phyloP scores from a whole-genome alignment of 1,140 invertebrate genomes.

The Drosophila eugracilis region DNA sequence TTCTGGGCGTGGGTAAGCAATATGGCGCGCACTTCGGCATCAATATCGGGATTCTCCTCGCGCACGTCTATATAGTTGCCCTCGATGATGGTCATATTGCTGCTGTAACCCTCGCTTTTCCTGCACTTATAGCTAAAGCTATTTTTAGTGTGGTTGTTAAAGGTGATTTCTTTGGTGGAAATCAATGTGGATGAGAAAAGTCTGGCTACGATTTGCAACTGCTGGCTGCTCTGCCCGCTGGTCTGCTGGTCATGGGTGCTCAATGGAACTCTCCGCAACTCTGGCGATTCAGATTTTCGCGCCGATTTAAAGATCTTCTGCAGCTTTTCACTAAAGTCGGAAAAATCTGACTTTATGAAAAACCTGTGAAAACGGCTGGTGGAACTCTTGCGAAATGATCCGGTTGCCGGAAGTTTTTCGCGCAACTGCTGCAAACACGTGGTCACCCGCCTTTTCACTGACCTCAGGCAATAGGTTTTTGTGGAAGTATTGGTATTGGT shows the following conservation, averaged over 20 bases:
- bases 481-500: constrained; percentile 8
- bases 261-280: constrained; percentile 16
- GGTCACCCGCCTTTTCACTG: constrained; percentile 67
- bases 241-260: constrained; percentile 3
- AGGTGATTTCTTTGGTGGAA: constrained; percentile 21
- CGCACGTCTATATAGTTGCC: constrained; percentile 60
- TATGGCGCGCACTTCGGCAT: constrained; percentile 75
- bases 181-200: constrained; percentile 71
- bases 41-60: constrained; percentile 76
- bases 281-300: constrained; percentile 12
- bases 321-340: constrained; percentile 45
- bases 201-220: constrained; percentile 59
- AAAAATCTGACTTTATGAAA: constrained; percentile 46
- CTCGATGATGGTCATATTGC: constrained; percentile 71
- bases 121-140: constrained; percentile 1
- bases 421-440: constrained; percentile 76
- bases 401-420: constrained; percentile 45
- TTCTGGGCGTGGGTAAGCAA: constrained; percentile 75
- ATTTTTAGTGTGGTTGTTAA: not conserved
- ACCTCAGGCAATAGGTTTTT: constrained; percentile 47
- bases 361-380: constrained; percentile 39
- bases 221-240: constrained; percentile 6
- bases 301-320: constrained; percentile 43
- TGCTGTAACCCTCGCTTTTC: constrained; percentile 13
- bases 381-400: constrained; percentile 29